Base-by-base conservation (phyloP, 2,113 vertebrate species). In the Amblyopsis rosae region DNA sequence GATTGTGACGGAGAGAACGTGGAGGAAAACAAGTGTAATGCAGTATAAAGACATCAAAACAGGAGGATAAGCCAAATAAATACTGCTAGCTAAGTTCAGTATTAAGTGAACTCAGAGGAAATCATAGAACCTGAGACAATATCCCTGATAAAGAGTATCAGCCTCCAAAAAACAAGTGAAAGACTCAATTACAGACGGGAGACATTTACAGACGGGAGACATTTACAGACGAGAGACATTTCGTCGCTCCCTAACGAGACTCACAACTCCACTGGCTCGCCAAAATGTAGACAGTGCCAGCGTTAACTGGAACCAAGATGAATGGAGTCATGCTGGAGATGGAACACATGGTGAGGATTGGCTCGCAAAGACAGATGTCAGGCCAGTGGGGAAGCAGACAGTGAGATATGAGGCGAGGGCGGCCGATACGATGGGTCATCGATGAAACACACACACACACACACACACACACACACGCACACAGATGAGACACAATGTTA, bases 281-380 rank as follows among this genome's bases (percentile, higher is more conserved):
- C 88, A 71, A 68, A 78, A 64, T 64, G 66, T 78, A 76, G 80
- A 72, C 79, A 77, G 68, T 55, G 53, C 53, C 53, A 16, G 80
- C 73, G 78, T 76, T 69, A 80, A 72, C 62, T 9, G 68, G 75
- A 67, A 75, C 75, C 79, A 72, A 84, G 87, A 88, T 81, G 85
- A 83, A 87, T 83, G 82, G 77, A 65, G 66, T 57, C 19, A 56
- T 5, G 76, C 56, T 75, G 86, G 76, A 83, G 88, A 85, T 82
- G 88, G 81, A 86, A 82, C 76, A 69, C 79, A 72, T 69, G 75
- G 51, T 86, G 86, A 86, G 84, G 85, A 86, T 82, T 86, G 88
- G 87, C 80, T 89, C 88, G 85, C 86, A 84, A 79, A 89, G 88
- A 88, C 87, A 88, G 87, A 90, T 91, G 86, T 81, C 76, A 51